Conservation (phyloP, 2,888 invertebrate genomes). For the Lasioglossum zephyrum region DNA sequence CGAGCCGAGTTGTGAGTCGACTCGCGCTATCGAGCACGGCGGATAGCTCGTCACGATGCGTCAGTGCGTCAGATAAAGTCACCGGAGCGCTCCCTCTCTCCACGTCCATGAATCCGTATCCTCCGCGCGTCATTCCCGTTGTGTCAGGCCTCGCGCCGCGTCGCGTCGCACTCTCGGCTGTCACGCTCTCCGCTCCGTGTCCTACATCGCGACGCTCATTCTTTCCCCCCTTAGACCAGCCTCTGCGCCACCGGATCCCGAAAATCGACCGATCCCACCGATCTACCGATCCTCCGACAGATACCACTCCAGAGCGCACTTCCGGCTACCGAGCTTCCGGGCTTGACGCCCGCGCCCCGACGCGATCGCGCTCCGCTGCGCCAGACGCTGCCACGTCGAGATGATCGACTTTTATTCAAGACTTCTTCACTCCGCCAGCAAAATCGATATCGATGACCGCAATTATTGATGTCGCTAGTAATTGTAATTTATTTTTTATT, state of each 20-base stretch:
- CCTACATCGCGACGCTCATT: conserved; percentile 57
- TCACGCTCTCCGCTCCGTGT: conserved; percentile 47
- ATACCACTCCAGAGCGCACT: neutral
- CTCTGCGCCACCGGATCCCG: conserved; percentile 18
- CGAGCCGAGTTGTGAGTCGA: conserved; percentile 19
- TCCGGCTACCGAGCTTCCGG: conserved; percentile 7
- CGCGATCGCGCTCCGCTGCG: neutral
- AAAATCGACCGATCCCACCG: conserved; percentile 47
- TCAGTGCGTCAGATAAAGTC: conserved; percentile 78
- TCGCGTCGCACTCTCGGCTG: conserved; percentile 41
- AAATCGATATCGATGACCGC: neutral
- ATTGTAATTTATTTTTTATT: too few species aligned
- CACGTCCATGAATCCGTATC: conserved; percentile 48
- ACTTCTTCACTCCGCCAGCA: neutral
- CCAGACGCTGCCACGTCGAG: neutral
- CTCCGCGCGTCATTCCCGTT: conserved; percentile 69
- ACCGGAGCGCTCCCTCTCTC: conserved; percentile 49
- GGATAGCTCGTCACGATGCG: conserved; percentile 75
- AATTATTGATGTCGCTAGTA: neutral
- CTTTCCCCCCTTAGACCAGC: conserved; percentile 8
- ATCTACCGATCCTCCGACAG: conserved; percentile 10
- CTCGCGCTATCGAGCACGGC: conserved; percentile 56
- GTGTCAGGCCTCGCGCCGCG: conserved; percentile 54
- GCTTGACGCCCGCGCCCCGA: neutral
- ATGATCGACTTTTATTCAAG: neutral